These are phyloP conservation scores for Pocota personata DNA, from an alignment of 2,888 invertebrate species.

Conservation along the genomic window DNA sequence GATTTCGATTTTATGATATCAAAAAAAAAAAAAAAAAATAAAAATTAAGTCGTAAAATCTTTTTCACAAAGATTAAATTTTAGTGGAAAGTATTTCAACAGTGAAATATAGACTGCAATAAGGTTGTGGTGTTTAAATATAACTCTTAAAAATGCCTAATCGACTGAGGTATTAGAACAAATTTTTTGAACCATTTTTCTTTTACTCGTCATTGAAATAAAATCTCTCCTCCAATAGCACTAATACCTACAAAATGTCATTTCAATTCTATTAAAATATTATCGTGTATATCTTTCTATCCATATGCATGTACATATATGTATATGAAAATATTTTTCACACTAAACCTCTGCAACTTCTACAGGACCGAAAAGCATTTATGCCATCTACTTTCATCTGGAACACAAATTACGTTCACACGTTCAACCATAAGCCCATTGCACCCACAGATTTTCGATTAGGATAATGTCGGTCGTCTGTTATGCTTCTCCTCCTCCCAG, in stretches of 20 bases:
- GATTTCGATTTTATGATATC: background rate
- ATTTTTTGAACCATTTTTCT: too few species aligned
- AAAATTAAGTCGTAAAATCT: background rate
- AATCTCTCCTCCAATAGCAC: background rate
- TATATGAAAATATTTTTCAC: background rate
- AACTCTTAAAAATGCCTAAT: too few species aligned
- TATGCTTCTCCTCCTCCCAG: background rate
- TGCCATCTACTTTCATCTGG: background rate
- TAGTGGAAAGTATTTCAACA: too few species aligned
- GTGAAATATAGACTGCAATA: too few species aligned
- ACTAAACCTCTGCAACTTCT: background rate
- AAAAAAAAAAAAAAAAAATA: too few species aligned
- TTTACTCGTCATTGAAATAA: background rate
- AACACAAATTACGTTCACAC: conserved; percentile 48
- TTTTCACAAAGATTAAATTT: background rate
- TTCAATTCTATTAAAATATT: background rate
- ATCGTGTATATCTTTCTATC: background rate
- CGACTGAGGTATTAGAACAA: too few species aligned
- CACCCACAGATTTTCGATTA: conserved; percentile 49
- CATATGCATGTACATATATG: background rate
- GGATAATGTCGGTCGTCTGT: conserved; percentile 48
- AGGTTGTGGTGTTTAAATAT: too few species aligned
- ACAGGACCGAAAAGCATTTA: background rate
- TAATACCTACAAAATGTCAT: background rate
- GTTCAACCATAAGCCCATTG: conserved; percentile 38